Conservation (phyloP, 2,888 invertebrate species). For the Drosophila mayaguana region DNA sequence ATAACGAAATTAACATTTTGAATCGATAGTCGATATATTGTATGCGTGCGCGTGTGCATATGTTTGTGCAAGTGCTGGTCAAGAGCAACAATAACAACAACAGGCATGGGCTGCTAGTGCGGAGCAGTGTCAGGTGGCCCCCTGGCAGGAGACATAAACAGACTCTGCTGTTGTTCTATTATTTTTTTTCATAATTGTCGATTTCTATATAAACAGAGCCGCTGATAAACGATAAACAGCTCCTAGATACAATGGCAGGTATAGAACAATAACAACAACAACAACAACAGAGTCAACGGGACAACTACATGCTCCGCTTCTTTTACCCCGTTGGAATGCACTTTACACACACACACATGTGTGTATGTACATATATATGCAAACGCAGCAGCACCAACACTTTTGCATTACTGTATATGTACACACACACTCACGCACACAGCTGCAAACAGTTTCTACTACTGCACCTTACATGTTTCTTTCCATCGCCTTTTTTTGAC, state of each 20-base stretch:
- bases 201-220: slow-evolving; percentile 41
- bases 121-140: slow-evolving; percentile 47
- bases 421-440: slow-evolving; percentile 52
- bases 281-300: slow-evolving; percentile 3
- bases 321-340: slow-evolving; percentile 80
- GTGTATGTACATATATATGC: slow-evolving; percentile 25
- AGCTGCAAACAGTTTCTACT: slow-evolving; percentile 59
- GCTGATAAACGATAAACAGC: slow-evolving; percentile 45
- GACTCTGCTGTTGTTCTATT: slow-evolving; percentile 34
- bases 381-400: slow-evolving; percentile 49
- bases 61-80: slow-evolving; percentile 6
- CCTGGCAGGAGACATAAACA: slow-evolving; percentile 48
- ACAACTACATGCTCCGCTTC: slow-evolving; percentile 35
- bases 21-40: slow-evolving; percentile 69
- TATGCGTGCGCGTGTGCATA: slow-evolving; percentile 13
- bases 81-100: slow-evolving; percentile 18
- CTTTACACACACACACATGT: slow-evolving; percentile 37
- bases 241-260: slow-evolving; percentile 35
- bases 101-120: slow-evolving; percentile 16
- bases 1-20: slow-evolving; percentile 62
- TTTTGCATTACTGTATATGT: slow-evolving; percentile 43
- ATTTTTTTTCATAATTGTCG: slow-evolving; percentile 52
- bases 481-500: slow-evolving; percentile 29
- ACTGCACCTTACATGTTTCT: slow-evolving; percentile 76
- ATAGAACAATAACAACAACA: slow-evolving; percentile 29